Evolutionary conservation across 37 sponge, comb jelly and placozoan genomes (phyloP).

Genomic region (Amphimedon queenslandica): DNA sequence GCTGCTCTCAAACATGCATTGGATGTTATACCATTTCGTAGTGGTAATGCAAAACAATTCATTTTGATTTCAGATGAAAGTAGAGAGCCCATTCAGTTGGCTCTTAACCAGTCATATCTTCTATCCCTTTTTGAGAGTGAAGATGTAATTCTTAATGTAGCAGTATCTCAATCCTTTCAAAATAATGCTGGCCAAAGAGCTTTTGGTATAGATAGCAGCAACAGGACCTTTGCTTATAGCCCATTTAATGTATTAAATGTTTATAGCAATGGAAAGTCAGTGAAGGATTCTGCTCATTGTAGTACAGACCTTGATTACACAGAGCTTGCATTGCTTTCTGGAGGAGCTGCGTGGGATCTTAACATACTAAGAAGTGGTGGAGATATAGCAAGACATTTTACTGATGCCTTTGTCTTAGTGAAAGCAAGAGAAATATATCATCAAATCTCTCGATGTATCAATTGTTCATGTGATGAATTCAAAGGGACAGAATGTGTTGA

Average conservation of each 20-base stretch:
- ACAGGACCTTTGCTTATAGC: constrained; percentile 38
- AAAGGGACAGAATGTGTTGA: no score
- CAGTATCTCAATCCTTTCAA: constrained; percentile 36
- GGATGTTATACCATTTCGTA: constrained; percentile 8
- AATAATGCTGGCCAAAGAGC: constrained; percentile 6
- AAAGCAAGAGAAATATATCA: constrained; percentile 53
- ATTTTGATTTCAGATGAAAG: constrained; percentile 72
- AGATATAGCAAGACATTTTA: constrained; percentile 55
- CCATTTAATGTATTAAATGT: no score
- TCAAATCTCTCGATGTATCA: constrained; percentile 39
- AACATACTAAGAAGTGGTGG: constrained; percentile 43
- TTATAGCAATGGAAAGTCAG: constrained; percentile 17
- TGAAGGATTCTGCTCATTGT: constrained; percentile 47
- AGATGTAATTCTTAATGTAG: constrained; percentile 44
- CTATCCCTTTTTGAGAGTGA: background rate
- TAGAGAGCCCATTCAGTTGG: constrained; percentile 27
- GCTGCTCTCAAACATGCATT: constrained; percentile 55
- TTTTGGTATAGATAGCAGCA: constrained; percentile 36
- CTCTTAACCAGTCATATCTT: constrained; percentile 24
- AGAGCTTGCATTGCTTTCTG: constrained; percentile 44
- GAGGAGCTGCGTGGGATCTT: constrained; percentile 82
- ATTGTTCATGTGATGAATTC: constrained; percentile 40
- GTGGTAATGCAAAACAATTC: constrained; percentile 38
- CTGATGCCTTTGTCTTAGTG: constrained; percentile 61
- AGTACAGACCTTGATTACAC: constrained; percentile 71